Conservation (phyloP, 2,797 vertebrate genomes). For the Dendrocincla tyrannina region DNA sequence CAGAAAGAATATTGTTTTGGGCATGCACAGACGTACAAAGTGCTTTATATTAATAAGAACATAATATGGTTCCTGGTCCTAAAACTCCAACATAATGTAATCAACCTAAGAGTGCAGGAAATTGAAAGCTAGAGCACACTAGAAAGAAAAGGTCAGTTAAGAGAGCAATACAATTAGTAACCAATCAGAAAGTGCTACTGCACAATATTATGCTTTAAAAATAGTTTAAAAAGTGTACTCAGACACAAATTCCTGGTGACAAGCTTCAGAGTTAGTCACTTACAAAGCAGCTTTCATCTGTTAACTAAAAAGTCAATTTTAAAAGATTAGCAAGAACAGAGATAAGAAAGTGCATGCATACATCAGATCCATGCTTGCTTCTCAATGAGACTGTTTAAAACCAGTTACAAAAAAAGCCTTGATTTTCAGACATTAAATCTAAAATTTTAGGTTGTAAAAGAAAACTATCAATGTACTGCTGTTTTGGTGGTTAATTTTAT, state of each 20-base stretch:
- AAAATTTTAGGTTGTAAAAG: neutral
- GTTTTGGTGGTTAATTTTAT: neutral
- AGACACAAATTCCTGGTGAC: neutral
- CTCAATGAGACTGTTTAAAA: neutral
- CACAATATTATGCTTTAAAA: neutral
- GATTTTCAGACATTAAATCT: neutral
- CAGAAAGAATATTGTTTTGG: neutral
- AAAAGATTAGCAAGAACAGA: conserved; percentile 13
- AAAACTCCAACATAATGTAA: neutral
- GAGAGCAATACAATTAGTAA: conserved; percentile 13
- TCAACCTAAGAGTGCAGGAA: neutral
- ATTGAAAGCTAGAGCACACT: neutral
- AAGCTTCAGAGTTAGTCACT: conserved; percentile 24
- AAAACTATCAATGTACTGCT: neutral
- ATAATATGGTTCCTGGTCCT: neutral
- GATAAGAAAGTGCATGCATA: neutral
- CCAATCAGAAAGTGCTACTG: neutral
- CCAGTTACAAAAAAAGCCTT: neutral
- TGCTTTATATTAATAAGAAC: neutral
- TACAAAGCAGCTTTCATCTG: neutral
- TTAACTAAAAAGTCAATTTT: neutral
- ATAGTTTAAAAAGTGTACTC: neutral
- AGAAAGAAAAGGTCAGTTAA: neutral
- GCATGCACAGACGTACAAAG: neutral
- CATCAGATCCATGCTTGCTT: neutral